Evolutionary conservation across 2,888 invertebrate species (phyloP), one percentile per base, ranked within the genome.

Genomic region (Campoplex capitator): DNA sequence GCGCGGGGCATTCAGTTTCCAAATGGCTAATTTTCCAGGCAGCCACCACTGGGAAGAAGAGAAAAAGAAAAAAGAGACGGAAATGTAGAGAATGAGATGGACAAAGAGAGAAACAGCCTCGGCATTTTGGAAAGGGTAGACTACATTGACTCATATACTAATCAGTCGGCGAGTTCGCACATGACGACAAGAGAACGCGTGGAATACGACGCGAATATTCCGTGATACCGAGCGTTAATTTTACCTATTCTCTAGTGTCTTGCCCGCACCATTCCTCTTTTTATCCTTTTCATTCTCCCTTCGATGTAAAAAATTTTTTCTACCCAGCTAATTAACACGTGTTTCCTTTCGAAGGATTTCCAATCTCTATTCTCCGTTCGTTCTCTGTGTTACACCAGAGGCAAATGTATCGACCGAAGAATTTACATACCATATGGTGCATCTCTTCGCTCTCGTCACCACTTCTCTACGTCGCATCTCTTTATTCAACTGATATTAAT

Each of bases 1-100:
- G 68, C 76, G 77, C 70, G 48, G 80, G 85, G 81, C 86, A 86
- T 81, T 88, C 80, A 88, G 85, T 87, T 88, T 88, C 81, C 85
- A 85, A 87, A 87, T 87, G 87, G 87, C 82, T 88, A 87, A 88
- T 88, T 88, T 87, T 84, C 54, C 76, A 73, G 73, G 54, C 58
- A 83, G 68, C 76, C 78, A 73, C 71, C 58, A 86, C 82, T 54
- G 83, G 56, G 54, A 77, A 42, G 48, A 58, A 28, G 81, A 32
- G 32, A 68, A 62, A 78, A 77, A 81, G 56, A 48, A 54, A 23
- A 45, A 68, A 45, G 38, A 13, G 70, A 74, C 45, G 48, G 16
- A 2, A 71, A 73, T 23, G 23, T 35, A 65, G 73, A 65, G 35
- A 11, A 45, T 35, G 62, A 54, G 42, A 38, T 70, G 32, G 77